Conservation (phyloP, 2,113 vertebrate species). For the Ammodytes dubius region DNA sequence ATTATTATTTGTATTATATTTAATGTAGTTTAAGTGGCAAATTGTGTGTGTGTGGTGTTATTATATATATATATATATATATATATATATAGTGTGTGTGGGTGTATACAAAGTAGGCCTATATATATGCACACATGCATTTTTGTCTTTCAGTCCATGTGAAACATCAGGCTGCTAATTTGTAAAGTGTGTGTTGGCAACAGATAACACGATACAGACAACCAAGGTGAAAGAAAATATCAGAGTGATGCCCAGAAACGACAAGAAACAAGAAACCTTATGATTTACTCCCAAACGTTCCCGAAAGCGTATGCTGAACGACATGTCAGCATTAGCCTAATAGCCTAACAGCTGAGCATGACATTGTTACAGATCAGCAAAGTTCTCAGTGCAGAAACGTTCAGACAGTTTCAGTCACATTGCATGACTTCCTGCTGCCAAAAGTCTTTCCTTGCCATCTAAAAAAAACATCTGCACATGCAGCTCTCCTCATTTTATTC, state of each 20-base stretch:
- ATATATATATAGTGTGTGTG: no score
- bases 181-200: neutral
- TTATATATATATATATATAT: neutral
- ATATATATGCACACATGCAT: neutral
- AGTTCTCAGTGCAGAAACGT: neutral
- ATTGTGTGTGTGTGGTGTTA: neutral
- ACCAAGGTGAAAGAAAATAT: slow-evolving; percentile 2
- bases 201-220: neutral
- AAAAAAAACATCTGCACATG: neutral
- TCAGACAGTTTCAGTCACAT: neutral
- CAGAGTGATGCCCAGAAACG: neutral
- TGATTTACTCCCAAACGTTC: neutral
- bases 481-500: neutral
- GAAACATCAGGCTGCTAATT: neutral
- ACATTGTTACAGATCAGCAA: neutral
- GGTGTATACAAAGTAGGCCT: no score
- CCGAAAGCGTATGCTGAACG: neutral
- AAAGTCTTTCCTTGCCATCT: neutral
- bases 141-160: neutral
- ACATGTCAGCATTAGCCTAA: neutral
- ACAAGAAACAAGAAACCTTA: neutral
- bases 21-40: neutral
- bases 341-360: neutral
- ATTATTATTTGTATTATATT: neutral
- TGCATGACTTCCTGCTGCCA: neutral